A percentile compares a stretch with the other conserved stretches of the same genome.
Conservation (phyloP, 2,113 vertebrate species). For the Sphaerodactylus townsendi region DNA sequence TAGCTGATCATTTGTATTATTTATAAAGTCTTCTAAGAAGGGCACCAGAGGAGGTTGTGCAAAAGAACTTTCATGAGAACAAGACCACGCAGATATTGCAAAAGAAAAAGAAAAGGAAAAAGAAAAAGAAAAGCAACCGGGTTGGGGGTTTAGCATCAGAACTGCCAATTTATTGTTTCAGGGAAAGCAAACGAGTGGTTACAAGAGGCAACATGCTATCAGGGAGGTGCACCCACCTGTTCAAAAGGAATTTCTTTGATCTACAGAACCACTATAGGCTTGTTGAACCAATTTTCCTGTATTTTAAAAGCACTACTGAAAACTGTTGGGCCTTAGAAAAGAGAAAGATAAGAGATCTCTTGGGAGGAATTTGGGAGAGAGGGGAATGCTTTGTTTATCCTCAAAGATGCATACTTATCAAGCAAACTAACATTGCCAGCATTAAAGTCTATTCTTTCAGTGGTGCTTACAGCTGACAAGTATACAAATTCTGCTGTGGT, state of each 20-base stretch:
- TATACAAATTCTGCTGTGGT: not conserved
- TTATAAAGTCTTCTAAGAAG: slow-evolving; percentile 35
- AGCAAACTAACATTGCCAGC: not conserved
- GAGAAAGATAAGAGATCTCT: slow-evolving; percentile 8
- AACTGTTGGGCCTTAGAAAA: not conserved
- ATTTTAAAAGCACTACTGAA: not conserved
- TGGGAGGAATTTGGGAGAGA: slow-evolving; percentile 24
- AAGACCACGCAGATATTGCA: slow-evolving; percentile 40
- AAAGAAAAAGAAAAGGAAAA: too few relatives aligned
- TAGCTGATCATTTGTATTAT: slow-evolving; percentile 35
- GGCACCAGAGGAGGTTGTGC: not conserved
- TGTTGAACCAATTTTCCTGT: not conserved
- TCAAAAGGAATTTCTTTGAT: slow-evolving; percentile 27
- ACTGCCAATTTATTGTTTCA: not conserved
- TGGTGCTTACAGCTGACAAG: not conserved
- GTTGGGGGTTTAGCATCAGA: slow-evolving; percentile 20
- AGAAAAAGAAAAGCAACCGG: not conserved
- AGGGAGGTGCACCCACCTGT: slow-evolving; percentile 3
- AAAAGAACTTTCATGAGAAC: slow-evolving; percentile 43
- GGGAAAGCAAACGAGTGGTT: not conserved
- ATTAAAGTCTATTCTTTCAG: not conserved
- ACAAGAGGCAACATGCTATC: slow-evolving; percentile 33
- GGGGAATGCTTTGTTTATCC: slow-evolving; percentile 24
- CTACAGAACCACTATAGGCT: not conserved
- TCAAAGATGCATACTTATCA: slow-evolving; percentile 34